Conservation (phyloP, 2,113 vertebrate genomes). For the Paratilapia polleni region DNA sequence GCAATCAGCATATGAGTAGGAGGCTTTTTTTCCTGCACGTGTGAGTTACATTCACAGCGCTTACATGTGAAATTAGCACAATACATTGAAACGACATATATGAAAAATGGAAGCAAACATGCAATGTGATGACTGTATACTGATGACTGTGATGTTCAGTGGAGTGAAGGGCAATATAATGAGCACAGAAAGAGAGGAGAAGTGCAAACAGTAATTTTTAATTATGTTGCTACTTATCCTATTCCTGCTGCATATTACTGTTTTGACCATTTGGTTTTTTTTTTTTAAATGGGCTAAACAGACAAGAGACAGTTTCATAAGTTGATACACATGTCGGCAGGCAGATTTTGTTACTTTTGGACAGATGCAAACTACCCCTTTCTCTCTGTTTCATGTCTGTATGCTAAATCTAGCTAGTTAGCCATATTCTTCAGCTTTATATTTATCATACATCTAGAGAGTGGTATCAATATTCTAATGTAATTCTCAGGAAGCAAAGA, state of each 20-base stretch:
- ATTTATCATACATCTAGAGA: no score
- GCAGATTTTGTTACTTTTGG: not conserved
- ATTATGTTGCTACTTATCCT: not conserved
- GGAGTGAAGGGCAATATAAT: not conserved
- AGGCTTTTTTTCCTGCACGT: not conserved
- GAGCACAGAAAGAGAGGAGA: not conserved
- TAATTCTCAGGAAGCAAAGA: not conserved
- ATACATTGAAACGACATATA: not conserved
- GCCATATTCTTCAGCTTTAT: not conserved
- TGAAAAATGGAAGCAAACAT: conserved; percentile 1
- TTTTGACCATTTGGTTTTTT: no score
- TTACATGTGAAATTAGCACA: conserved; percentile 16
- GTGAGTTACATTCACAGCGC: not conserved
- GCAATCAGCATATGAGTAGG: not conserved
- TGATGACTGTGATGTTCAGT: conserved; percentile 6
- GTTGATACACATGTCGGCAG: not conserved
- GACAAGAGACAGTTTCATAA: not conserved
- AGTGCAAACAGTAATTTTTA: not conserved
- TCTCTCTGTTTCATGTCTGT: not conserved
- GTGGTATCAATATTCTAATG: not conserved
- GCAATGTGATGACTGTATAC: not conserved
- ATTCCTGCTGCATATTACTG: no score
- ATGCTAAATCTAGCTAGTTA: not conserved
- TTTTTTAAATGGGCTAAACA: not conserved
- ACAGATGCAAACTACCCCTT: not conserved